phyloP scores from a whole-genome alignment of 2,113 vertebrate species.

The Anarrhichthys ocellatus region DNA sequence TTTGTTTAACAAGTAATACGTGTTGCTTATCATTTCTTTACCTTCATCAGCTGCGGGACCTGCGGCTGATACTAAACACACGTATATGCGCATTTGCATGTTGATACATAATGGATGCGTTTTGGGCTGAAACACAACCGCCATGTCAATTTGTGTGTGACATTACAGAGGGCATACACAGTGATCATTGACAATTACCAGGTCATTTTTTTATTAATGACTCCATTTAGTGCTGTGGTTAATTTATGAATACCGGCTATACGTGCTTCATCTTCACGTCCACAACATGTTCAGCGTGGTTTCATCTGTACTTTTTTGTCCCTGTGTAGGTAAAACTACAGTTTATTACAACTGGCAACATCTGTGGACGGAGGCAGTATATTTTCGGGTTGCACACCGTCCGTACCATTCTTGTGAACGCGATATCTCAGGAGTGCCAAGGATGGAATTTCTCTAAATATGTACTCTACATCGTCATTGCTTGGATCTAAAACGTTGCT shows the following conservation, averaged over 20 bases:
- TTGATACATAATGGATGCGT: conserved; percentile 31
- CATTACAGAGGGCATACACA: neutral
- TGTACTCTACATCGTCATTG: neutral
- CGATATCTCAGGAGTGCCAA: neutral
- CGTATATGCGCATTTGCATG: neutral
- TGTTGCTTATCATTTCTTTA: conserved; percentile 72
- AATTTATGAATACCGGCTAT: neutral
- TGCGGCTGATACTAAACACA: conserved; percentile 32
- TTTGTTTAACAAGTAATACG: conserved; percentile 76
- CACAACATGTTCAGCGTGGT: neutral
- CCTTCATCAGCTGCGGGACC: conserved; percentile 67
- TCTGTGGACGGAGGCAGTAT: neutral
- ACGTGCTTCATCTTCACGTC: neutral
- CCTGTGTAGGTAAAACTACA: neutral
- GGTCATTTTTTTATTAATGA: neutral
- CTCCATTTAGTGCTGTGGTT: neutral
- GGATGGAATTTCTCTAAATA: neutral
- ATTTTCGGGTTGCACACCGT: neutral
- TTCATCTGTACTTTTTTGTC: neutral
- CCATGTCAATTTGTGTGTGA: neutral
- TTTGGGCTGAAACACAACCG: neutral
- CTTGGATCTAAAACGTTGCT: neutral
- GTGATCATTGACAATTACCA: neutral
- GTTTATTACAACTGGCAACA: neutral
- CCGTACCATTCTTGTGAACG: neutral